These are phyloP conservation scores for Diplolepis rosae DNA, from an alignment of 2,888 invertebrate species.

Conservation along the genomic window DNA sequence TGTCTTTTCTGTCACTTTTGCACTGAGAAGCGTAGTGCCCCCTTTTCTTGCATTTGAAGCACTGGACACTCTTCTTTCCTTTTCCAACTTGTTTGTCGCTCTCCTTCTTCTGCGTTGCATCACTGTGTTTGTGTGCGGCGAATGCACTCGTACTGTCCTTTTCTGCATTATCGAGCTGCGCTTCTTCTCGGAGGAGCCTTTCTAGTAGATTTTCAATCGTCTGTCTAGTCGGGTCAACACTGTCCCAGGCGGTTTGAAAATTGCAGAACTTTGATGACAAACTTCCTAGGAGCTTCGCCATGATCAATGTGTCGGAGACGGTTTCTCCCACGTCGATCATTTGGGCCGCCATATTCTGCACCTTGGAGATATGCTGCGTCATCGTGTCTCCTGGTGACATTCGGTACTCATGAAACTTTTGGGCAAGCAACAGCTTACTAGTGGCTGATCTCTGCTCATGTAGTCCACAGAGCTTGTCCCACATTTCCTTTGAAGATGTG, in stretches of 20 bases:
- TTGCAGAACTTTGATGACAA: slow-evolving; percentile 44
- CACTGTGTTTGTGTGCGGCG: slow-evolving; percentile 16
- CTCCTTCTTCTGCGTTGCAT: background rate
- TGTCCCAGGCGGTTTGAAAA: slow-evolving; percentile 48
- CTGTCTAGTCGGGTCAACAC: slow-evolving; percentile 37
- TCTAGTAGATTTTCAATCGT: slow-evolving; percentile 44
- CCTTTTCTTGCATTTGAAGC: slow-evolving; percentile 30
- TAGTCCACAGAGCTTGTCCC: too few species aligned
- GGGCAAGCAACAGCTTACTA: too few species aligned
- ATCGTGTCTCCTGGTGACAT: too few species aligned
- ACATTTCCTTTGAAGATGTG: too few species aligned
- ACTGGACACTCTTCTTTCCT: slow-evolving; percentile 10
- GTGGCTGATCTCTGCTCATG: too few species aligned
- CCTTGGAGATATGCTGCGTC: too few species aligned
- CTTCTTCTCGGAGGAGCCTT: slow-evolving; percentile 45
- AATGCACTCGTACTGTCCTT: slow-evolving; percentile 22
- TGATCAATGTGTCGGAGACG: too few species aligned
- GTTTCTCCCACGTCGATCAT: too few species aligned
- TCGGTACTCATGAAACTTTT: too few species aligned
- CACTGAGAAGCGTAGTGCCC: slow-evolving; percentile 37
- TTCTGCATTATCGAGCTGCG: too few species aligned
- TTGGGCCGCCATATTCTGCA: too few species aligned
- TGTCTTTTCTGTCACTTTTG: background rate
- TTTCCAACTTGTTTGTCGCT: background rate
- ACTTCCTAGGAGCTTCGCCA: slow-evolving; percentile 52